Evolutionary conservation across 2,797 vertebrate species (phyloP).

Genomic region (Ctenosaura bakeri): DNA sequence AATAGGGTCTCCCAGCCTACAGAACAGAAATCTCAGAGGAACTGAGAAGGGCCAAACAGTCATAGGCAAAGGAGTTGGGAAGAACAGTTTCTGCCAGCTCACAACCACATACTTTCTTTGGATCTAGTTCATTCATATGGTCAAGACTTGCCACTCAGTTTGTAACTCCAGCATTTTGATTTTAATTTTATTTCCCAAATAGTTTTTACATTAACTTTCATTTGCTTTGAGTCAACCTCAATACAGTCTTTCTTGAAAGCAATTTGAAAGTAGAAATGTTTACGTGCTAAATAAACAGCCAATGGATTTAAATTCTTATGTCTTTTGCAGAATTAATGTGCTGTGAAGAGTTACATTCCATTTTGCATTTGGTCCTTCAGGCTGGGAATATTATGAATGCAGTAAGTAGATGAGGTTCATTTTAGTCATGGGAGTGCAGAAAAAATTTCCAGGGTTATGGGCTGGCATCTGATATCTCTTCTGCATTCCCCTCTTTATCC

Average conservation of each 20-base stretch:
- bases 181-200: background rate
- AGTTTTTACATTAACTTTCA: slow-evolving; percentile 17
- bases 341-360: slow-evolving; percentile 95
- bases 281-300: slow-evolving; percentile 39
- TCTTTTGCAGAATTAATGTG: slow-evolving; percentile 89
- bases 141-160: slow-evolving; percentile 34
- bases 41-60: background rate
- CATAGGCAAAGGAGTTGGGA: background rate
- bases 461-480: slow-evolving; percentile 46
- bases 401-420: slow-evolving; percentile 81
- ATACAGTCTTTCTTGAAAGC: background rate
- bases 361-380: slow-evolving; percentile 96
- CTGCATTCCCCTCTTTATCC: slow-evolving; percentile 55
- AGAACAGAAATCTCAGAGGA: background rate
- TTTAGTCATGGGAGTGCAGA: background rate
- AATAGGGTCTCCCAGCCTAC: background rate
- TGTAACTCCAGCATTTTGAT: background rate
- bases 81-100: background rate
- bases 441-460: slow-evolving; percentile 30
- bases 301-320: slow-evolving; percentile 54
- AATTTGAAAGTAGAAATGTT: slow-evolving; percentile 39
- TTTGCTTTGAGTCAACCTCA: slow-evolving; percentile 30
- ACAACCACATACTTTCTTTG: background rate
- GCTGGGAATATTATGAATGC: slow-evolving; percentile 99
- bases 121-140: background rate